These are phyloP conservation scores for Macrosoma leucophasiata DNA, from an alignment of 2,888 invertebrate genomes.

Conservation along the genomic window DNA sequence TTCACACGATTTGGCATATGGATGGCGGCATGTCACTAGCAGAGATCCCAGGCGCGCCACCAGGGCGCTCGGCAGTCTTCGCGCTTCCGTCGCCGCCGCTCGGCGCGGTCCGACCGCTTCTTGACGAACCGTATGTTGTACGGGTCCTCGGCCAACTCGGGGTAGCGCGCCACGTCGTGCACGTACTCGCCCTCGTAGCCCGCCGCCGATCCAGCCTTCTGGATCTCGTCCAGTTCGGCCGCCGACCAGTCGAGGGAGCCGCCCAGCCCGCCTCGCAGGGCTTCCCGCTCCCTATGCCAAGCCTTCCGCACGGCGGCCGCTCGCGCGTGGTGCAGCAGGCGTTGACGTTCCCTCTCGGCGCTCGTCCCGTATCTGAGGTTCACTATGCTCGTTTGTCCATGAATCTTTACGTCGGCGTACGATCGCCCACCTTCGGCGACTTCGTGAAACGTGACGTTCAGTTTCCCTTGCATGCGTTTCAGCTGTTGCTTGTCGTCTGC, in stretches of 20 bases:
- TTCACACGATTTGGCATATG: conserved; percentile 72
- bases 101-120: conserved; percentile 82
- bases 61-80: conserved; percentile 64
- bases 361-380: conserved; percentile 97
- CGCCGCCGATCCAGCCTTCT: conserved; percentile 87
- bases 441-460: conserved; percentile 94
- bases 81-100: conserved; percentile 84
- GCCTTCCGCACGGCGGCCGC: conserved; percentile 91
- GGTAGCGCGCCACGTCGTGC: conserved; percentile 91
- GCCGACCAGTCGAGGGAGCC: conserved; percentile 91
- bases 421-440: conserved; percentile 84
- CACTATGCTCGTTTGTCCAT: conserved; percentile 91
- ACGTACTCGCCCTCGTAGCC: conserved; percentile 95
- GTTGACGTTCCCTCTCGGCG: conserved; percentile 90
- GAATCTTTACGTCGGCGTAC: conserved; percentile 92
- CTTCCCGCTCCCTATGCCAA: conserved; percentile 94
- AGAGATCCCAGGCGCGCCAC: conserved; percentile 67
- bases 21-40: conserved; percentile 70
- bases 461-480: conserved; percentile 91
- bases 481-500: conserved; percentile 91
- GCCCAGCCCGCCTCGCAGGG: conserved; percentile 84
- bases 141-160: conserved; percentile 96
- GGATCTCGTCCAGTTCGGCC: conserved; percentile 91
- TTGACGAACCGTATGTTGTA: conserved; percentile 94
- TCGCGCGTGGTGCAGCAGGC: conserved; percentile 93